Percentiles rank a stretch among this genome's conserved stretches.
These are phyloP conservation scores for Cyclophora albipunctata DNA, from an alignment of 2,888 invertebrate species.

Conservation along the genomic window DNA sequence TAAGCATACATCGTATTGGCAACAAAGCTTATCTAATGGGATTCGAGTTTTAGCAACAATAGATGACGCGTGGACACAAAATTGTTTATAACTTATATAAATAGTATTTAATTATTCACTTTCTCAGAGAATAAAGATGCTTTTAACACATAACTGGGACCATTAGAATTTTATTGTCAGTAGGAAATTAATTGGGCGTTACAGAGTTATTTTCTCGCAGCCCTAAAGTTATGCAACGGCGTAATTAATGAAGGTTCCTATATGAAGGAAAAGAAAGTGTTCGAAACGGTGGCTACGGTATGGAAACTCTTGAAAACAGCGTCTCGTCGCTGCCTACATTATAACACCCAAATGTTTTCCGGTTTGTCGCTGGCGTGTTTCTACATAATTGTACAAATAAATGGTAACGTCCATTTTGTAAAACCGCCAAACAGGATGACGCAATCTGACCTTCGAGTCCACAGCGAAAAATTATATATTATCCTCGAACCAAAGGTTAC, in stretches of 20 bases:
- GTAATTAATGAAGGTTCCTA: neutral
- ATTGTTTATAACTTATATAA: neutral
- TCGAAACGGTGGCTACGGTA: neutral
- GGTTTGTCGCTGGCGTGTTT: no score
- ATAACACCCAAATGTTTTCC: no score
- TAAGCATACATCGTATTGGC: no score
- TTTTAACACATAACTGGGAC: neutral
- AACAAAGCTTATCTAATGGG: no score
- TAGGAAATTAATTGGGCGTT: neutral
- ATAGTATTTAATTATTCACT: neutral
- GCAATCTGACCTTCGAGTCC: conserved; percentile 44
- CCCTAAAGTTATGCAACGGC: neutral
- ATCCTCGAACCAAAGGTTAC: conserved; percentile 36
- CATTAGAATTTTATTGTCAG: neutral
- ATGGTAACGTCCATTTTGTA: conserved; percentile 14
- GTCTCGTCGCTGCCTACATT: no score
- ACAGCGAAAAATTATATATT: conserved; percentile 38
- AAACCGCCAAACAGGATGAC: conserved; percentile 32
- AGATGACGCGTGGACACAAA: no score
- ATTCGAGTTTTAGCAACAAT: no score
- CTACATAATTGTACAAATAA: neutral
- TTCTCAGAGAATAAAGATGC: neutral
- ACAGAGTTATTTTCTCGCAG: neutral
- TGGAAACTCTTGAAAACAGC: no score
- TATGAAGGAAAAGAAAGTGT: neutral